Evolutionary conservation across 2,888 invertebrate species (phyloP).

Genomic region (Metopia argyrocephala): DNA sequence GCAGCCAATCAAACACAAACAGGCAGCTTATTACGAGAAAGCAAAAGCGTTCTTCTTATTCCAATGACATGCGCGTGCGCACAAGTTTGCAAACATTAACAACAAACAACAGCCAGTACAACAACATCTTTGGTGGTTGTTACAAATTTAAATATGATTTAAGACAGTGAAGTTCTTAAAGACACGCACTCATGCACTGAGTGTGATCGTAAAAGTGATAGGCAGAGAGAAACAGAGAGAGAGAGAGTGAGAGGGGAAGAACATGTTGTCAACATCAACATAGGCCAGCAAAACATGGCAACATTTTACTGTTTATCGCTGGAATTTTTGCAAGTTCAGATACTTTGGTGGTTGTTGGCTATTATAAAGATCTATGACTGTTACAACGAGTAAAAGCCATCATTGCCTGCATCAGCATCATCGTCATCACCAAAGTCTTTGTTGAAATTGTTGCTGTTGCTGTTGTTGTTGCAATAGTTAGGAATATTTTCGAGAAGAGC

Average conservation of each 20-base stretch:
- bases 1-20: neutral
- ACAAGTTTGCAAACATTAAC: slow-evolving; percentile 14
- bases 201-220: neutral
- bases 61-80: slow-evolving; percentile 59
- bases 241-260: too few species aligned
- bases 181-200: slow-evolving; percentile 5
- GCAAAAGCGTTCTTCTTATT: slow-evolving; percentile 11
- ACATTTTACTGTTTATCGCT: slow-evolving; percentile 59
- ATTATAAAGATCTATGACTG: slow-evolving; percentile 60
- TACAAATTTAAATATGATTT: slow-evolving; percentile 66
- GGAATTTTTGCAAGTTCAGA: slow-evolving; percentile 60
- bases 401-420: slow-evolving; percentile 27
- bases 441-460: slow-evolving; percentile 36
- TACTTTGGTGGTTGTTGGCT: slow-evolving; percentile 51
- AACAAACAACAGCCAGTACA: slow-evolving; percentile 1
- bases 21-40: slow-evolving; percentile 29
- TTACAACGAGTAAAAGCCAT: slow-evolving; percentile 44
- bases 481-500: slow-evolving; percentile 41
- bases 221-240: neutral
- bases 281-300: slow-evolving; percentile 29
- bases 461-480: slow-evolving; percentile 40
- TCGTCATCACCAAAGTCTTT: slow-evolving; percentile 2
- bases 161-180: slow-evolving; percentile 44
- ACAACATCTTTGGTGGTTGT: slow-evolving; percentile 48
- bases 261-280: slow-evolving; percentile 42